Percentiles rank a stretch among this genome's conserved stretches.
Evolutionary conservation across 2,888 invertebrate genomes (phyloP).

Genomic region (Stegana nigrithorax): DNA sequence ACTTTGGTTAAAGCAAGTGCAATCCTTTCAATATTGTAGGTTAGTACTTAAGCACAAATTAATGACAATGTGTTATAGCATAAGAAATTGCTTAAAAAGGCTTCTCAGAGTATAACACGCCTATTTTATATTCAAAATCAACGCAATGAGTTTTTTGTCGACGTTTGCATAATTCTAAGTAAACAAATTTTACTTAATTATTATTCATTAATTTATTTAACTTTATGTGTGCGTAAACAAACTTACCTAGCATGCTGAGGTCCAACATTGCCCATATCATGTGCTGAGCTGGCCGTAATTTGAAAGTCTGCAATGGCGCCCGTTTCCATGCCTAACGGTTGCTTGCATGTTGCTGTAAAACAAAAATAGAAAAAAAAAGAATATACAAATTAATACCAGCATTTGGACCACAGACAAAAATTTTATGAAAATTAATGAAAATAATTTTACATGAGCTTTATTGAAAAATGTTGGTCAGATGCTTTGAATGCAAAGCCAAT

Average conservation of each 20-base stretch:
- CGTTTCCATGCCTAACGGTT: conserved; percentile 84
- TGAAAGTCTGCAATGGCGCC: conserved; percentile 81
- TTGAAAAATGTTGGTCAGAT: background rate
- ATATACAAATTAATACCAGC: background rate
- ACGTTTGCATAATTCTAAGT: too few relatives aligned
- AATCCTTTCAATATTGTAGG: too few relatives aligned
- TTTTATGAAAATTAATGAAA: conserved; percentile 14
- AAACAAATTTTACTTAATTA: too few relatives aligned
- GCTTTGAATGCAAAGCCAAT: too few relatives aligned
- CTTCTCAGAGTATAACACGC: too few relatives aligned
- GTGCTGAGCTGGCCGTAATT: conserved; percentile 83
- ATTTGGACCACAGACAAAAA: background rate
- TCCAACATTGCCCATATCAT: conserved; percentile 83
- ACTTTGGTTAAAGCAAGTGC: too few relatives aligned
- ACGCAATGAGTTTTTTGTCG: too few relatives aligned
- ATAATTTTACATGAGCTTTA: background rate
- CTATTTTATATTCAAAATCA: too few relatives aligned
- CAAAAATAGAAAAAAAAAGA: conserved; percentile 8
- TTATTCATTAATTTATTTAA: too few relatives aligned
- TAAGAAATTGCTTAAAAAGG: too few relatives aligned
- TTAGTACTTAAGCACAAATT: too few relatives aligned
- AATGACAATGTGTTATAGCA: too few relatives aligned
- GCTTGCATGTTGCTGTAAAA: conserved; percentile 75
- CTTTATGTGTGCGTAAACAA: conserved; percentile 10
- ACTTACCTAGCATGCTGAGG: conserved; percentile 84